Percentiles rank a stretch among this genome's conserved stretches.
Evolutionary conservation across 2,113 vertebrate species (phyloP).

Genomic region (Pogonocichla stellata): DNA sequence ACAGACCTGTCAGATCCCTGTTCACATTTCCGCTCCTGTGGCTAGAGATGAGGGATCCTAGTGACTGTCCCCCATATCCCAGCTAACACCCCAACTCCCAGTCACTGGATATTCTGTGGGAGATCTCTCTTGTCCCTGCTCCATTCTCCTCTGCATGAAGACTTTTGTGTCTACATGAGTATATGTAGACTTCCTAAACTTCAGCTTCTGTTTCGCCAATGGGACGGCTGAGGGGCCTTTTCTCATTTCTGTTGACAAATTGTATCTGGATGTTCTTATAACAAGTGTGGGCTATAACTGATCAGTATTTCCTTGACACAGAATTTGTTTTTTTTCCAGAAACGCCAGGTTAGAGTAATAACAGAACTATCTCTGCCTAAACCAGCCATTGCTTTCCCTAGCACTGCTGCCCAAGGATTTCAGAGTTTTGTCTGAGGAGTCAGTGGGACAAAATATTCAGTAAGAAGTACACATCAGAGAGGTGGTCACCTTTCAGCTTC

Average conservation of each 20-base stretch:
- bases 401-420: neutral
- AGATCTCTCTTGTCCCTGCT: neutral
- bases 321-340: neutral
- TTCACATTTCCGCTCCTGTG: rapidly evolving
- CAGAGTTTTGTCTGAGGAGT: neutral
- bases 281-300: neutral
- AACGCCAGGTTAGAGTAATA: neutral
- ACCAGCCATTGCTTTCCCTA: neutral
- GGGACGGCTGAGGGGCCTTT: neutral
- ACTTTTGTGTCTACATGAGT: neutral
- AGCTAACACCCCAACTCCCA: neutral
- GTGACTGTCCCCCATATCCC: neutral
- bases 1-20: neutral
- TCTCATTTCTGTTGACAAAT: neutral
- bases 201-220: neutral
- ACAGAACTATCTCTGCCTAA: neutral
- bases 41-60: neutral
- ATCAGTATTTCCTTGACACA: neutral
- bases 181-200: neutral
- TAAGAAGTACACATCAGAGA: neutral
- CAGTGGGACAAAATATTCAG: neutral
- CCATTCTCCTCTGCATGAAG: neutral
- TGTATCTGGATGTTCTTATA: neutral
- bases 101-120: neutral
- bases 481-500: neutral